A percentile compares a stretch with the other conserved stretches of the same genome.
phyloP scores from a whole-genome alignment of 1,140 invertebrate species.

The Chlorops oryzae region DNA sequence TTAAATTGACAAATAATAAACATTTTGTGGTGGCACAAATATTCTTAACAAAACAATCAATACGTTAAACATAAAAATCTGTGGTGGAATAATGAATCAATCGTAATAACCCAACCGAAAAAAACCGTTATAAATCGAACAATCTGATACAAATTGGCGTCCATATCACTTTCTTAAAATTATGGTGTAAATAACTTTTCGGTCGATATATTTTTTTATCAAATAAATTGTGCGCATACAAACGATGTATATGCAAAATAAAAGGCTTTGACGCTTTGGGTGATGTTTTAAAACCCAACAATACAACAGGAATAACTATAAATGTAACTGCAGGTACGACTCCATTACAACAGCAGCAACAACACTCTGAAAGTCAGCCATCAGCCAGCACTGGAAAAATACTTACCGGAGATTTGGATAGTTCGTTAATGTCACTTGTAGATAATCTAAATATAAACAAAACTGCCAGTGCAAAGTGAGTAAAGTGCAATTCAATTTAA shows the following conservation, averaged over 20 bases:
- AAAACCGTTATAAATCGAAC: too few relatives aligned
- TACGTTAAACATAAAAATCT: conserved; percentile 10
- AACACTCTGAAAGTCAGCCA: conserved; percentile 49
- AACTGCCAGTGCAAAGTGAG: conserved; percentile 65
- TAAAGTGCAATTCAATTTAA: conserved; percentile 34
- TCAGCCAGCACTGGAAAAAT: conserved; percentile 59
- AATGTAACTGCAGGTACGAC: conserved; percentile 41
- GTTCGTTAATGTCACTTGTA: conserved; percentile 80
- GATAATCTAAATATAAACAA: conserved; percentile 90
- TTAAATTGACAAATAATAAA: too few relatives aligned
- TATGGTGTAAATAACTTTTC: too few relatives aligned
- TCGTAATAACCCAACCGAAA: too few relatives aligned
- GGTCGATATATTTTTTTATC: too few relatives aligned
- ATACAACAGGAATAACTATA: conserved; percentile 36
- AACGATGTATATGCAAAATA: conserved; percentile 18
- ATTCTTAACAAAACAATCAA: conserved; percentile 23
- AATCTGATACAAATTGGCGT: too few relatives aligned
- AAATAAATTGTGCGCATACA: too few relatives aligned
- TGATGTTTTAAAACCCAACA: conserved; percentile 60
- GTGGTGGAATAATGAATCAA: conserved; percentile 12
- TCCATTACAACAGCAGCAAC: conserved; percentile 23
- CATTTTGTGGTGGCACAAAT: conserved; percentile 44
- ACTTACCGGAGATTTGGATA: conserved; percentile 85
- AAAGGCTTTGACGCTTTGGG: conserved; percentile 67
- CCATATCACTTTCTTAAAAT: too few relatives aligned